Base-by-base conservation (phyloP, 2,888 invertebrate species). In the Ecliptopera silaceata region DNA sequence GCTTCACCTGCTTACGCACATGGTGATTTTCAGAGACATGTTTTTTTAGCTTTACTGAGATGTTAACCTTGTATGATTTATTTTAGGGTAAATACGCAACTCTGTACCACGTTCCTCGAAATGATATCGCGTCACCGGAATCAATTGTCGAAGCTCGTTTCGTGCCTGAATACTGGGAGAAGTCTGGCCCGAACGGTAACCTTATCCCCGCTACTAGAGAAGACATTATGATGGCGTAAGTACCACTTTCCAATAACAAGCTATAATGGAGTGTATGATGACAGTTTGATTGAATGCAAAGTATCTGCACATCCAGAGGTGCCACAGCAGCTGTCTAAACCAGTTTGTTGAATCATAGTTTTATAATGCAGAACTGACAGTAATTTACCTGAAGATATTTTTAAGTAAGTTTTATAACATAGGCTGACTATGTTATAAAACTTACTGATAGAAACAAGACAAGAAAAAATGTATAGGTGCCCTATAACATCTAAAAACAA, bases 201-300 rank as follows among this genome's bases (percentile, higher is more conserved):
- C 88, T 93, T 15, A 79, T 84, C 10, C 92, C 84, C 1, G 95
- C 97, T 0, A 92, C 96, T 0, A 93, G 99, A 52, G 97, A 98
- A 84, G 98, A 99, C 75, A 95, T 99, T 46, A 96, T 99, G 96
- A 98, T 98, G 97, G 95, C 96, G 61, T 92, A 71, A 83, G 88
- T 59, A 43, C 0, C 12, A 15, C 5, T 41, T 1, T 1, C 15
- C n/a, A n/a, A n/a, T n/a, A n/a, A n/a, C n/a, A n/a, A n/a, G n/a
- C n/a, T n/a, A n/a, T n/a, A n/a, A n/a, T n/a, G n/a, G n/a, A n/a
- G n/a, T n/a, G n/a, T n/a, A n/a, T n/a, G n/a, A n/a, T n/a, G n/a
- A n/a, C n/a, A n/a, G n/a, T n/a, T n/a, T n/a, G n/a, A n/a, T n/a
- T n/a, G n/a, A n/a, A n/a, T n/a, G n/a, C n/a, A n/a, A n/a, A n/a